Evolutionary conservation across 1,140 invertebrate genomes (phyloP).

Genomic region (Drosophila watanabei): DNA sequence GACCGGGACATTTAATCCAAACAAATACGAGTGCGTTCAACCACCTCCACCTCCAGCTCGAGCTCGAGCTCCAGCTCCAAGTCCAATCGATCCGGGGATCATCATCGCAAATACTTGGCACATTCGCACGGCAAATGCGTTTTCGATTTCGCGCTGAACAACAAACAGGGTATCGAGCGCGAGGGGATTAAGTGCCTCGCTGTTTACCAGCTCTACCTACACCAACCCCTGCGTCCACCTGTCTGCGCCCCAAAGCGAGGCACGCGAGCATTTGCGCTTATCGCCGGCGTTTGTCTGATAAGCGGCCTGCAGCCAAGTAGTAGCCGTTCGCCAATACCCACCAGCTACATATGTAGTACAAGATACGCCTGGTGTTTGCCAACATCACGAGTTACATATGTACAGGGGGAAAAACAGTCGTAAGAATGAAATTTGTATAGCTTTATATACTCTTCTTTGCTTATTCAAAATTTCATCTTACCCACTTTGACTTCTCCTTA

Average conservation of each 20-base stretch:
- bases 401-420: not conserved
- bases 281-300: conserved; percentile 62
- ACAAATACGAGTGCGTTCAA: conserved; percentile 60
- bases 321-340: conserved; percentile 23
- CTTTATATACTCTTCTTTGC: not conserved
- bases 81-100: conserved; percentile 27
- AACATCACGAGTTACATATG: conserved; percentile 11
- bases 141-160: conserved; percentile 56
- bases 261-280: conserved; percentile 74
- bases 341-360: conserved; percentile 2
- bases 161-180: conserved; percentile 53
- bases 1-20: conserved; percentile 27
- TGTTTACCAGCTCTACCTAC: conserved; percentile 1
- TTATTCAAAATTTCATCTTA: not conserved
- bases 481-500: accelerated
- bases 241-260: conserved; percentile 29
- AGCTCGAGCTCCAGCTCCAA: conserved; percentile 43
- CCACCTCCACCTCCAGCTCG: conserved; percentile 45
- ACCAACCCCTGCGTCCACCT: conserved; percentile 6
- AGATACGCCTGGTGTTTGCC: conserved; percentile 19
- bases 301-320: conserved; percentile 41
- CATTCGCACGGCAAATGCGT: conserved; percentile 37
- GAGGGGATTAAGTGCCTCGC: conserved; percentile 33
- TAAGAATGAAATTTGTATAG: not conserved
- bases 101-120: conserved; percentile 34